Conservation (phyloP, 2,888 invertebrate genomes). For the Onchidella celtica region DNA sequence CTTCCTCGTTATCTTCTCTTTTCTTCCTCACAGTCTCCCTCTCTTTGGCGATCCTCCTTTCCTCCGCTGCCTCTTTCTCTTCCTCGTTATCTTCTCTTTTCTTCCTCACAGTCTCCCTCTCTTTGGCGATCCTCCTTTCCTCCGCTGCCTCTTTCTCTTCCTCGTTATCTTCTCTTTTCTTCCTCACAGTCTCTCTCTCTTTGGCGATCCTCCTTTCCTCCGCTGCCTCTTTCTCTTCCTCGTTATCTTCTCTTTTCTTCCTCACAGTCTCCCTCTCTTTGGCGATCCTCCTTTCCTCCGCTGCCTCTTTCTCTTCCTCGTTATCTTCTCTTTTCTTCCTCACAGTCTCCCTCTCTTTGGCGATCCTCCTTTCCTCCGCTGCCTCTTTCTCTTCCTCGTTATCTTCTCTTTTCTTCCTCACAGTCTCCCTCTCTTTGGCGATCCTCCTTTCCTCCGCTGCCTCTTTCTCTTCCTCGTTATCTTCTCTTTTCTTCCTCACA, state of each 20-base stretch:
- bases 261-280: background rate
- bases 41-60: background rate
- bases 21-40: background rate
- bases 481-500: too few species aligned
- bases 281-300: background rate
- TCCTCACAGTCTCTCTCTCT: background rate
- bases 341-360: too few species aligned
- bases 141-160: background rate
- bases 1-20: background rate
- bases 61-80: background rate
- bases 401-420: background rate
- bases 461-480: background rate
- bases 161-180: background rate
- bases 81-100: too few species aligned
- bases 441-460: background rate
- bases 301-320: background rate
- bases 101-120: too few species aligned
- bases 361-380: too few species aligned
- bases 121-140: too few species aligned
- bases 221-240: background rate
- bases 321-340: too few species aligned
- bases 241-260: background rate
- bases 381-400: background rate
- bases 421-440: background rate
- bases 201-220: background rate